A percentile compares a stretch with the other conserved stretches of the same genome.
These are phyloP conservation scores for Temnothorax unifasciatus DNA, from an alignment of 2,888 invertebrate species.

Conservation along the genomic window DNA sequence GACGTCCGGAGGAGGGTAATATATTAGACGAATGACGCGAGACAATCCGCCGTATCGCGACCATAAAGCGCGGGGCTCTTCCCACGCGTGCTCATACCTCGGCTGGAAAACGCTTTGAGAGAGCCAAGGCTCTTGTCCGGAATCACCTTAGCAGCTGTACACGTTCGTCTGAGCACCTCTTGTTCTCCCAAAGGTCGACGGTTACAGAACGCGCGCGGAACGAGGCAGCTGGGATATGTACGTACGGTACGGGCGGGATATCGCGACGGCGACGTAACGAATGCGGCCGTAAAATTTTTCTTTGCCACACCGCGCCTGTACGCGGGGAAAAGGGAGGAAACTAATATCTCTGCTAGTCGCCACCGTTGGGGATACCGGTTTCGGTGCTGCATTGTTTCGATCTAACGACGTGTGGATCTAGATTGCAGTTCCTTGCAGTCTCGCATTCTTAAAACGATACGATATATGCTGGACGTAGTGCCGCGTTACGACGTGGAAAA, in stretches of 20 bases:
- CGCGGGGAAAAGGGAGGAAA: slow-evolving; percentile 34
- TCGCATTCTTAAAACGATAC: slow-evolving; percentile 28
- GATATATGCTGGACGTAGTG: not conserved
- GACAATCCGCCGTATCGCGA: slow-evolving; percentile 34
- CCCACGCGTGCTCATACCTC: slow-evolving; percentile 32
- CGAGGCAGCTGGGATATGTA: not conserved
- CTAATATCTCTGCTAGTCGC: slow-evolving; percentile 30
- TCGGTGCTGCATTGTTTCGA: slow-evolving; percentile 38
- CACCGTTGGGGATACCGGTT: slow-evolving; percentile 42
- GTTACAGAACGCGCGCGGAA: slow-evolving; percentile 40
- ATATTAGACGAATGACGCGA: slow-evolving; percentile 50
- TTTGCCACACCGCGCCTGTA: not conserved
- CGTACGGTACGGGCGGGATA: not conserved
- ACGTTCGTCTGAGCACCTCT: slow-evolving; percentile 30
- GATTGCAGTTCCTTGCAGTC: slow-evolving; percentile 14
- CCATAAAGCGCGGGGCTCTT: slow-evolving; percentile 36
- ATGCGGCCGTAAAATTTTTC: slow-evolving; percentile 37
- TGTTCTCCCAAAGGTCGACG: slow-evolving; percentile 42
- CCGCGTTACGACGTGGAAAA: not conserved
- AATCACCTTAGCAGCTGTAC: slow-evolving; percentile 28
- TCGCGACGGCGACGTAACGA: slow-evolving; percentile 16
- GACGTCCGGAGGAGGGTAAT: slow-evolving; percentile 26
- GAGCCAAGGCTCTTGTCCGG: slow-evolving; percentile 57
- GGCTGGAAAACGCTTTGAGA: slow-evolving; percentile 51
- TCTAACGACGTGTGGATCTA: slow-evolving; percentile 17